Evolutionary conservation across 1,140 invertebrate genomes (phyloP), one percentile per base, ranked within the genome.

Genomic region (Drosophila melanogaster): DNA sequence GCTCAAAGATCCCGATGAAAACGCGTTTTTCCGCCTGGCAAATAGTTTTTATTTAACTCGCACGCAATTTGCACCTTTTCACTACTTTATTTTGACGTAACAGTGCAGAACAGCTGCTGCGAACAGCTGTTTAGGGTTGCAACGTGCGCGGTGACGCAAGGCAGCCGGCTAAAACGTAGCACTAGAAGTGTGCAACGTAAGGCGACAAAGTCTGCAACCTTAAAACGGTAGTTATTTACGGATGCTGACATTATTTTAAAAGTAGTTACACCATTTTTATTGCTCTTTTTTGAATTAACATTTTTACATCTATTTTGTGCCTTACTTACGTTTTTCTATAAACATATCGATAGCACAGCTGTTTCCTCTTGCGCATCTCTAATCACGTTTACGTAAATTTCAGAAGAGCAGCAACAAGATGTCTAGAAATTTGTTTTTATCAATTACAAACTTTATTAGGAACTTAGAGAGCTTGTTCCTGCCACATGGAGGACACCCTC

Each of bases 1-100:
- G 12, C 12, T 22, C n/a, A 8, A 41, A n/a, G 26, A 43, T 40
- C 8, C 14, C 37, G 24, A 12, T 40, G 30, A 4, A 7, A 41
- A 8, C 26, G 26, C 15, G 30, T 12, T 40, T 60, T 56, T 24
- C 17, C 26, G 30, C 40, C 14, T 41, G 51, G 38, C 12, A 43
- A 44, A 41, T 40, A 46, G 37, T 71, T 60, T 75, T 81, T 56
- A 61, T 77, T 86, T 75, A 75, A 56, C 55, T 78, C 43, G 24
- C 49, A 55, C 19, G 55, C 38, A 60, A 49, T 65, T 75, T 53
- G 73, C 40, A 64, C 57, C 71, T 55, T 80, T 60, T 55, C 55
- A 77, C 55, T 51, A 69, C 44, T 72, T 77, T 87, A 64, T 87
- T 86, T 87, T 87, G 75, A 87, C 83, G 83, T 87, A 87, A 87